Evolutionary conservation across 37 sponge, comb jelly and placozoan species (phyloP), one percentile per base, ranked within the genome.

Genomic region (Beroe ovata): DNA sequence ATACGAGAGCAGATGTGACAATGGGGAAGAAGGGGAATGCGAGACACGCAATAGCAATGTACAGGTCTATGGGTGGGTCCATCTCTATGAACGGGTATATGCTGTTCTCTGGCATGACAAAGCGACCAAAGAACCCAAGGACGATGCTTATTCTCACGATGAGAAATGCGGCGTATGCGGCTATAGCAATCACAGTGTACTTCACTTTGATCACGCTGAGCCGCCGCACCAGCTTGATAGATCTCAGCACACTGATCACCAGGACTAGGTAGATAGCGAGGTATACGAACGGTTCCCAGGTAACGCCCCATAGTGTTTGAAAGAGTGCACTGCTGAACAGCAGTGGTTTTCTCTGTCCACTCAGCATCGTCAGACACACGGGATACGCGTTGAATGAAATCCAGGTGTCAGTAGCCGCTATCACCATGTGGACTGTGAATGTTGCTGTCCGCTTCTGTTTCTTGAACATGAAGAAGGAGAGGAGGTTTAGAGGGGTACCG

Each of bases 401-500:
- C 84, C 84, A 77, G 84, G 84, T 36, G n/a, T 77, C 84, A 39
- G 22, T 21, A n/a, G 38, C 38, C 22, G 84, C 84, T 19, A 77
- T 77, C 3, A 77, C 84, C 84, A 42, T 77, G 84, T 77, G 84
- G 23, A 77, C 84, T 6, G 33, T 20, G 84, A 32, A 77, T 42
- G 35, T 39, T 6, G 84, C 54, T 6, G 28, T 77, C 23, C 54
- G 21, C 26, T 39, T 39, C 42, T 42, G 84, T 8, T 77, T 39
- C 54, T 36, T 42, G 84, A 77, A 77, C 54, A 77, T 39, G 26
- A 42, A 40, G 84, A 77, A 77, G 47, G 84, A 77, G 47, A 77
- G 41, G 84, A 77, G 84, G 84, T 77, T 77, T 42, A 42, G 54
- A 4, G 84, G 84, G n/a, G 84, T 77, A 42, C 84, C 84, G 54